phyloP scores from a whole-genome alignment of 1,140 invertebrate genomes.

The Colletes latitarsis region DNA sequence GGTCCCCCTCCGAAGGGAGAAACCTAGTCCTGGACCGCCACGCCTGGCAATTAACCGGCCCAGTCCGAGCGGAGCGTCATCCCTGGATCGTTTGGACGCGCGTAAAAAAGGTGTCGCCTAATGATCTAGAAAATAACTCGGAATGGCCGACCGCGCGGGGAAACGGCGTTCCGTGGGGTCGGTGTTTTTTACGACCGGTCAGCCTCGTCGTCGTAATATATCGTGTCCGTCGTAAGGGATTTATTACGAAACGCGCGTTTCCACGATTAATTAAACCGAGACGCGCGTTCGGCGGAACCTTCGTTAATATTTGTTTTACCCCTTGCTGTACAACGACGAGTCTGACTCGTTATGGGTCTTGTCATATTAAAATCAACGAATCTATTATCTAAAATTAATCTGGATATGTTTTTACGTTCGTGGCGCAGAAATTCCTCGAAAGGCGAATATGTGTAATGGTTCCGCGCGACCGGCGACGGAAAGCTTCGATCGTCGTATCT shows the following conservation, averaged over 20 bases:
- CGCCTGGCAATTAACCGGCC: constrained; percentile 41
- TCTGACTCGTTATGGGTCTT: no score
- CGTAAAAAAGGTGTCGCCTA: constrained; percentile 40
- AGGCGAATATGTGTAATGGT: no score
- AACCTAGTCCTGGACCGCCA: constrained; percentile 2
- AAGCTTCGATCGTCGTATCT: constrained; percentile 15
- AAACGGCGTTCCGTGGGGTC: not conserved
- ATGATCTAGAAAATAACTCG: constrained; percentile 38
- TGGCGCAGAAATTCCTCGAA: no score
- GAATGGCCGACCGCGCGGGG: not conserved
- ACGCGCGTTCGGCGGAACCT: no score
- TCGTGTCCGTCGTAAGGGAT: no score
- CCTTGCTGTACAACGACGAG: no score
- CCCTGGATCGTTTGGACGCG: not conserved
- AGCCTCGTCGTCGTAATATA: not conserved
- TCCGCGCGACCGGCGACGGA: not conserved
- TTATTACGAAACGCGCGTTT: no score
- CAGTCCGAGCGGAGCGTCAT: not conserved
- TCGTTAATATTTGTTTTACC: no score
- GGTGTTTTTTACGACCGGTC: not conserved
- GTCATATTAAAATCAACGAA: no score
- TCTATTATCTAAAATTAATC: no score
- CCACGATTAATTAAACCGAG: no score
- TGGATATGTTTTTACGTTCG: no score
- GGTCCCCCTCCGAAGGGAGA: constrained; percentile 19